Base-by-base conservation (phyloP, 2,113 vertebrate species). In the Dicentrarchus labrax region DNA sequence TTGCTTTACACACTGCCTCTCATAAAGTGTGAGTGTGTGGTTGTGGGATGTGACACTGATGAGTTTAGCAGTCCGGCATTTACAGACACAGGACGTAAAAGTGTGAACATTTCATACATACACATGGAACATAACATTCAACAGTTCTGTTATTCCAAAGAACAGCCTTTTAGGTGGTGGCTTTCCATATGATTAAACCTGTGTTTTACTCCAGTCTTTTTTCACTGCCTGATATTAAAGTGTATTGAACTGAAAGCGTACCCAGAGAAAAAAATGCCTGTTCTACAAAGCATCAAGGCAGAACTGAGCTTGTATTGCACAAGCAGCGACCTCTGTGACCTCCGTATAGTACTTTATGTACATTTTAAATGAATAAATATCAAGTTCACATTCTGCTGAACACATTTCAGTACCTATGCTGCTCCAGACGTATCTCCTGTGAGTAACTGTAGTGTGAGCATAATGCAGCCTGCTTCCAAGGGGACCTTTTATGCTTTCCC, bases 11-110 rank as follows among this genome's bases (percentile, higher is more conserved):
- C 62, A 36, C 50, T 47, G 61, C 66, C 57, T 74, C n/a, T 47
- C 65, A 75, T 75, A 67, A 77, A 80, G 51, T 17, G 60, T 43
- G n/a, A 43, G 43, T 41, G 38, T 76, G 76, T 45, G 78, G 59
- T 54, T 76, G 65, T 57, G 61, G 61, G 56, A 74, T 71, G 64
- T 36, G 60, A 65, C 51, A 39, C 30, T 67, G 61, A 78, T 78
- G 75, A 64, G 50, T 82, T 86, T 82, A 59, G 9, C 81, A 86
- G 76, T 6, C 73, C 50, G 48, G 43, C 59, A 51, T 22, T 66
- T 30, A 45, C 51, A 86, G 69, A 82, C 67, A 48, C 2, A 60
- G 30, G 48, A 77, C 51, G 57, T 61, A n/a, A 51, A 67, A 61
- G 48, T 50, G 57, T 57, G 19, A 75, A 67, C 69, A 73, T 9